Evolutionary conservation across 2,797 vertebrate species (phyloP), one percentile per base, ranked within the genome.

Genomic region (Simalia tracyae): DNA sequence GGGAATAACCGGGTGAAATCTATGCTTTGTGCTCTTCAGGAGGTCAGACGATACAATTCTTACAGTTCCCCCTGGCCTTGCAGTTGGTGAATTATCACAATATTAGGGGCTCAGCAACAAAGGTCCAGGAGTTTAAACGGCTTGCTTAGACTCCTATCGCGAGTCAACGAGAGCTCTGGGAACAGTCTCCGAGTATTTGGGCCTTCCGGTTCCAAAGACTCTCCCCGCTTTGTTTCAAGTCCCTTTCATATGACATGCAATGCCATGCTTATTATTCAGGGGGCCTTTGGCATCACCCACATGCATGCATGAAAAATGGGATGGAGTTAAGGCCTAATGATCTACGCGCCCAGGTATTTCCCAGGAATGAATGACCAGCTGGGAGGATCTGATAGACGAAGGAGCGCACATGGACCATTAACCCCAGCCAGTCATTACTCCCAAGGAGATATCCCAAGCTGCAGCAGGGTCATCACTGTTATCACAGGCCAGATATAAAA

Each of bases 241-340:
- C 87, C 68, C 88, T 92, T 84, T 50, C 4, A 11, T 28, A 14
- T 36, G 36, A 92, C 72, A 90, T n/a, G 26, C 50, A 87, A 84
- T 76, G 72, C 60, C 2, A 0, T 7, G 1, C 84, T 92, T 91
- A 90, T 93, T 93, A 93, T 93, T 93, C 90, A 87, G 90, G 60
- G 91, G 84, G 54, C 88, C 91, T 90, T 92, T 92, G 90, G 88
- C 72, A 90, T 85, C 19, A 42, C 61, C 64, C 87, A 88, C 60
- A 56, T 64, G 42, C 68, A 2, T n/a, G 10, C 4, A 54, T 93
- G 93, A 93, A 90, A 93, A 92, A 93, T 92, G 91, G 56, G 72
- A 36, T 84, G 91, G 92, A 92, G 92, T 93, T 92, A 92, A 90
- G n/a, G 85, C 85, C 88, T 93, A 90, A 93, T 92, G 91, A 92